Percentiles rank a stretch among this genome's conserved stretches.
phyloP scores from a whole-genome alignment of 2,888 invertebrate genomes.

The Polyploca ridens region DNA sequence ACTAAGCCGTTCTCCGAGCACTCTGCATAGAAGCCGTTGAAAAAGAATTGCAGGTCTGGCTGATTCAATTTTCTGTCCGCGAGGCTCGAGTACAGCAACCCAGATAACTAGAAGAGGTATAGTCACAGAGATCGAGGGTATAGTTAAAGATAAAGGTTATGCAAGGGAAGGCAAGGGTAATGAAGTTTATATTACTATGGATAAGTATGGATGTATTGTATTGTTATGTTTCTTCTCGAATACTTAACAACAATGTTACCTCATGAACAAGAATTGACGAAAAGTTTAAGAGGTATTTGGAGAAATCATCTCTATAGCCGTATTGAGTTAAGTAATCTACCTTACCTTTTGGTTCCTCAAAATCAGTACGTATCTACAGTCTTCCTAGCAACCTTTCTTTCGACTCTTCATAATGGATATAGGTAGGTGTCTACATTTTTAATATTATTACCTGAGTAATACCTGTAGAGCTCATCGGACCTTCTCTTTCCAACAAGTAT shows the following conservation, averaged over 20 bases:
- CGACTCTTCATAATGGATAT: no score
- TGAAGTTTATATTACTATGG: no score
- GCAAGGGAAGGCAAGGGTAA: no score
- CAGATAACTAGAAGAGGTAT: conserved; percentile 62
- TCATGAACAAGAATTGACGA: no score
- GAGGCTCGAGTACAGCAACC: conserved; percentile 84
- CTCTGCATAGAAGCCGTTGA: conserved; percentile 86
- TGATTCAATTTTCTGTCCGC: conserved; percentile 77
- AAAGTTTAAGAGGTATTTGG: no score
- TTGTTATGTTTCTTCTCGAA: no score
- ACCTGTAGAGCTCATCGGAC: conserved; percentile 86
- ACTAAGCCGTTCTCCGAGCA: conserved; percentile 65
- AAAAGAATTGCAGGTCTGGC: conserved; percentile 88
- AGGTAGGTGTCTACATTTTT: background rate
- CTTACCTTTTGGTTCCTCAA: background rate
- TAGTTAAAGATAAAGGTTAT: no score
- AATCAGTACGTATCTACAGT: no score
- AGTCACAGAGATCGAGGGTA: background rate
- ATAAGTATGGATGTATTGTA: no score
- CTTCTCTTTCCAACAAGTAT: conserved; percentile 81
- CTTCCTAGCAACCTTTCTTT: no score
- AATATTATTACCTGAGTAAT: conserved; percentile 80
- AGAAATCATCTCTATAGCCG: no score
- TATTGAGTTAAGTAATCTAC: background rate
- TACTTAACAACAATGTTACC: no score